A percentile compares a stretch with the other conserved stretches of the same genome.
These are phyloP conservation scores for Dermochelys coriacea DNA, from an alignment of 2,797 vertebrate genomes.

Conservation along the genomic window DNA sequence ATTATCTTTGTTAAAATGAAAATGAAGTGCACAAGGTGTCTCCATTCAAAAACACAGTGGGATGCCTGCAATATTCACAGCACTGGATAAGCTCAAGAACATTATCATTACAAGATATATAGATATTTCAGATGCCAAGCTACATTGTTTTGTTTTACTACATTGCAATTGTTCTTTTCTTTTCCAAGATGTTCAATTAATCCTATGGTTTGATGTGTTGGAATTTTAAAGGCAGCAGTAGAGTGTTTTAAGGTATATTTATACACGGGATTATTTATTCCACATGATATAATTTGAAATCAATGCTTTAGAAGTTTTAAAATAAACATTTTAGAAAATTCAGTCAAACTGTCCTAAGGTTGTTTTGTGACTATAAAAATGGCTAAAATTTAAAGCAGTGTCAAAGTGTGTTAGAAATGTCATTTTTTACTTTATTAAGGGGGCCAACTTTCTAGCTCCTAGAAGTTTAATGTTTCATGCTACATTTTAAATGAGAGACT, in stretches of 20 bases:
- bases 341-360: background rate
- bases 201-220: background rate
- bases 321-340: background rate
- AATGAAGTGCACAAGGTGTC: background rate
- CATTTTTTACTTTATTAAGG: constrained; percentile 4
- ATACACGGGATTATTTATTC: background rate
- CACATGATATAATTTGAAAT: background rate
- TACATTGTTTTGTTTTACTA: background rate
- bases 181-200: background rate
- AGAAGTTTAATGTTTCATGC: background rate
- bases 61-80: constrained; percentile 6
- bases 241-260: background rate
- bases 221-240: background rate
- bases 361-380: background rate
- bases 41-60: background rate
- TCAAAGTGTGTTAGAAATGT: background rate
- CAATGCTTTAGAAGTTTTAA: background rate
- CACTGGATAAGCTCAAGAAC: background rate
- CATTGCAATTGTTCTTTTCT: background rate
- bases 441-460: background rate
- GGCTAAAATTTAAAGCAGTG: background rate
- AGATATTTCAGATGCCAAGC: background rate
- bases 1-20: background rate
- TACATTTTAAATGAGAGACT: background rate
- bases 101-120: background rate